These are phyloP conservation scores for Phasia obesa DNA, from an alignment of 2,888 invertebrate species.

Conservation along the genomic window DNA sequence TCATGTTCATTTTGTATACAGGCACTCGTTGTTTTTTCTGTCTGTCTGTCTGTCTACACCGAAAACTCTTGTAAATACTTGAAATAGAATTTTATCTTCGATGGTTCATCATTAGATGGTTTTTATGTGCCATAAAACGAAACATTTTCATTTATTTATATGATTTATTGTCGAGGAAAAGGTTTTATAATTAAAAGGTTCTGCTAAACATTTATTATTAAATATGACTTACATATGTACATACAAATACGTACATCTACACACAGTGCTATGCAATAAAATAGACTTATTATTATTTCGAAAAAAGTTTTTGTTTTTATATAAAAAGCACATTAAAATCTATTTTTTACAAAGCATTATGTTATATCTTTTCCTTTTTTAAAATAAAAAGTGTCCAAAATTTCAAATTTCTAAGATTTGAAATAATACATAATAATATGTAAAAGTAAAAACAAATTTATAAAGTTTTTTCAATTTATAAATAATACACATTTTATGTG, in stretches of 20 bases:
- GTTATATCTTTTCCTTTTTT: too few relatives aligned
- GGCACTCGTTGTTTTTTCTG: neutral
- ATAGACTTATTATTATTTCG: too few relatives aligned
- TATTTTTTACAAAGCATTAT: too few relatives aligned
- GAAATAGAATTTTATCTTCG: slow-evolving; percentile 42
- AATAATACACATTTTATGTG: too few relatives aligned
- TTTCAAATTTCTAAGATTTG: too few relatives aligned
- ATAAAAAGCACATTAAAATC: too few relatives aligned
- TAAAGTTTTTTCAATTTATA: too few relatives aligned
- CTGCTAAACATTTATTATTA: slow-evolving; percentile 17
- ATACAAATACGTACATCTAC: neutral
- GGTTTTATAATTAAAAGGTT: slow-evolving; percentile 35
- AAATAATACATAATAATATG: too few relatives aligned
- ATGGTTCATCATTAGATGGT: slow-evolving; percentile 21
- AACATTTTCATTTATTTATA: slow-evolving; percentile 42
- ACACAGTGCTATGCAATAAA: neutral
- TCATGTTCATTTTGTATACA: slow-evolving; percentile 5
- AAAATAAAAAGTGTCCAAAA: too few relatives aligned
- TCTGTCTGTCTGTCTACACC: neutral
- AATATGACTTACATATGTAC: neutral
- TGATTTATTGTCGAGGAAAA: slow-evolving; percentile 59
- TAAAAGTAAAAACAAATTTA: too few relatives aligned
- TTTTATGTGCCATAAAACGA: slow-evolving; percentile 36
- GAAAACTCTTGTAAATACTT: slow-evolving; percentile 36
- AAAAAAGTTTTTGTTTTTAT: too few relatives aligned